phyloP scores from a whole-genome alignment of 1,140 invertebrate genomes.

The Grapholita molesta region DNA sequence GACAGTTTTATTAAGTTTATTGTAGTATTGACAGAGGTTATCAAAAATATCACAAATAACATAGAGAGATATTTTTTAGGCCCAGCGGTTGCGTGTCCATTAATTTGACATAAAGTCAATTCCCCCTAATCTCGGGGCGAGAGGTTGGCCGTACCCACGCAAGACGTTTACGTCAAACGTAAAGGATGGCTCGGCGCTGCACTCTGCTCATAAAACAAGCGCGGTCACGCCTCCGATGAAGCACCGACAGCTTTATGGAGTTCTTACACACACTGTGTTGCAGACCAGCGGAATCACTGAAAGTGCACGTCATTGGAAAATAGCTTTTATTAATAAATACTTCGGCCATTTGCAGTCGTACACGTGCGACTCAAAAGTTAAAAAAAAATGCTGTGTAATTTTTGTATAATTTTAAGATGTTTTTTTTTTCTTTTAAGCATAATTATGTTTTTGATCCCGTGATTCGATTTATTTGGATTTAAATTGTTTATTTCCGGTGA shows the following conservation, averaged over 20 bases:
- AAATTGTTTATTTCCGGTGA: too few relatives aligned
- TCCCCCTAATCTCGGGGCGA: background rate
- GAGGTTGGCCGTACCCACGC: conserved; percentile 23
- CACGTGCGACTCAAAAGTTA: too few relatives aligned
- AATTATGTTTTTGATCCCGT: too few relatives aligned
- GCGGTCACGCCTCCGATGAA: conserved; percentile 56
- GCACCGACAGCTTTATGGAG: conserved; percentile 54
- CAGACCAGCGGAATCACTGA: conserved; percentile 7
- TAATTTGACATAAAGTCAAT: background rate
- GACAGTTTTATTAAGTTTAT: conserved; percentile 10
- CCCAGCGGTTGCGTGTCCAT: background rate
- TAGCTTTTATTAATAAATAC: too few relatives aligned
- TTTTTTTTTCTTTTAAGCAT: too few relatives aligned
- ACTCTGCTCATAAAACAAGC: conserved; percentile 55
- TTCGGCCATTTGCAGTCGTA: too few relatives aligned
- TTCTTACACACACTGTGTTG: conserved; percentile 21
- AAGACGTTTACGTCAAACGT: conserved; percentile 24
- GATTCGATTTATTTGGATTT: too few relatives aligned
- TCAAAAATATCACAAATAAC: background rate
- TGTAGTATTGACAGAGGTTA: background rate
- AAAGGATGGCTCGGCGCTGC: conserved; percentile 27
- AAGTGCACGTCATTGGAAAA: too few relatives aligned
- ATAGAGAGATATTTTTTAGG: background rate
- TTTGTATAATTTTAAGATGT: too few relatives aligned
- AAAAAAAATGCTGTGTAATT: too few relatives aligned